Percentiles rank a stretch among this genome's conserved stretches.
These are phyloP conservation scores for Poecilus cupreus DNA, from an alignment of 2,888 invertebrate species.

Conservation along the genomic window DNA sequence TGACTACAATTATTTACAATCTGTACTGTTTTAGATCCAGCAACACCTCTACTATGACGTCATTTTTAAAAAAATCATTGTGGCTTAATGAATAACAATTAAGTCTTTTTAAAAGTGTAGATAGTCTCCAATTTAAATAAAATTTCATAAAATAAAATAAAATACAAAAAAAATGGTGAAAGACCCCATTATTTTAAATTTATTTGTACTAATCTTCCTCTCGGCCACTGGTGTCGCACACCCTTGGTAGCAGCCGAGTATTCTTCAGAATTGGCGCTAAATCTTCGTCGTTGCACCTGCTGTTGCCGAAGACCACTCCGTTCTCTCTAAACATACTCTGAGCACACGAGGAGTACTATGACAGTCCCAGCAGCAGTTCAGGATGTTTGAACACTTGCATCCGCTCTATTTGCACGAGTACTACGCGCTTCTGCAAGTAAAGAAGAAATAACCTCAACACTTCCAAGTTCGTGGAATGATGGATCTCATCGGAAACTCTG, in stretches of 20 bases:
- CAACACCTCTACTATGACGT: no score
- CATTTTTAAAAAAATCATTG: no score
- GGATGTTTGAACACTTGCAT: conserved; percentile 49
- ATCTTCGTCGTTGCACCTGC: conserved; percentile 51
- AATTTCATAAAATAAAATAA: no score
- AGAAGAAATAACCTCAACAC: not conserved
- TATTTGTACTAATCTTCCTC: not conserved
- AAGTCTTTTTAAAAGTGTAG: no score
- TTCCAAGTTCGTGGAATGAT: not conserved
- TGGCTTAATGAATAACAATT: no score
- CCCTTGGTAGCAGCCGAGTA: conserved; percentile 30
- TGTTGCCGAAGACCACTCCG: not conserved
- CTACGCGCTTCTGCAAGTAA: not conserved
- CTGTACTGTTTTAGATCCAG: no score
- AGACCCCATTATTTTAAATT: no score
- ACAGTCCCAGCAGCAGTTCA: conserved; percentile 20
- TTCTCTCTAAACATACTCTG: not conserved
- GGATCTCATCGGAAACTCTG: no score
- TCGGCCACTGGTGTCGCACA: conserved; percentile 17
- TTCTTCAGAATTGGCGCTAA: conserved; percentile 46
- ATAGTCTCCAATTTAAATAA: no score
- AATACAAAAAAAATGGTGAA: not conserved
- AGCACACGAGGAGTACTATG: not conserved
- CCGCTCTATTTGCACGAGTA: conserved; percentile 46
- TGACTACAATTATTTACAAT: no score